These are phyloP conservation scores for Habrosyne pyritoides DNA, from an alignment of 2,888 invertebrate species.

Conservation along the genomic window DNA sequence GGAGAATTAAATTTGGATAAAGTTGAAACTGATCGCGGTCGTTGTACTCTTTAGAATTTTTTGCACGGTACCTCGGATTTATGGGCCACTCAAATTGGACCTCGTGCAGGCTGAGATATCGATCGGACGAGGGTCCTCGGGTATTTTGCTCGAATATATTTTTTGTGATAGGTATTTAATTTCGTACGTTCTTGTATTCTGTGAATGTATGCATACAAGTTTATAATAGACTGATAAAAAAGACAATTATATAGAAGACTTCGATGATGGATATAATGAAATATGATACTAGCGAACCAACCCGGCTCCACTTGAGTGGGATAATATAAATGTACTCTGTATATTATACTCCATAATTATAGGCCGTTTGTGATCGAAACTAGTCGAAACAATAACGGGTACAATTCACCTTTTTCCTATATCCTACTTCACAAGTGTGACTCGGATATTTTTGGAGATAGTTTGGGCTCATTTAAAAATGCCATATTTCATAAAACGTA, in stretches of 20 bases:
- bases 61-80: not conserved
- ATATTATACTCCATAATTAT: too few relatives aligned
- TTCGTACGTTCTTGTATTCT: not conserved
- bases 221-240: not conserved
- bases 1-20: not conserved
- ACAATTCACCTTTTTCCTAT: too few relatives aligned
- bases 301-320: too few relatives aligned
- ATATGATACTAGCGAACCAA: not conserved
- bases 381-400: too few relatives aligned
- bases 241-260: not conserved
- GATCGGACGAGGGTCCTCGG: not conserved
- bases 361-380: too few relatives aligned
- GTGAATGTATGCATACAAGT: not conserved
- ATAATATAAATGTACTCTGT: too few relatives aligned
- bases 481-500: too few relatives aligned
- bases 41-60: not conserved
- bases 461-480: too few relatives aligned
- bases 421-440: too few relatives aligned
- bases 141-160: not conserved
- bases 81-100: not conserved
- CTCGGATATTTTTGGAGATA: too few relatives aligned
- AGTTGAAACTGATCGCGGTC: not conserved
- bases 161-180: conserved; percentile 2
- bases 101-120: not conserved
- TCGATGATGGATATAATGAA: not conserved